These are phyloP conservation scores for Hesperia comma DNA, from an alignment of 2,888 invertebrate species.

Conservation along the genomic window DNA sequence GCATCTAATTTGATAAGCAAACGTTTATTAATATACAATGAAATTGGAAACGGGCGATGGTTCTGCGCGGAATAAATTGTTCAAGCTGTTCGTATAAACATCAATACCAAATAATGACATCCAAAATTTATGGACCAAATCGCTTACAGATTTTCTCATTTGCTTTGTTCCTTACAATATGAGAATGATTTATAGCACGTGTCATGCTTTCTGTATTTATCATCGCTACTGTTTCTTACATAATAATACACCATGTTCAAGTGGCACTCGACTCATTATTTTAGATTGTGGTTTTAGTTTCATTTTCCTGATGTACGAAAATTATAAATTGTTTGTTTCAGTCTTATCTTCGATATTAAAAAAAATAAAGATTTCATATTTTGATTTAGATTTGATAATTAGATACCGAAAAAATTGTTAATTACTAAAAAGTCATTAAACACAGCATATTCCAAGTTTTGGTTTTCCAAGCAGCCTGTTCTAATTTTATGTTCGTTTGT, in stretches of 20 bases:
- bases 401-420: too few relatives aligned
- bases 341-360: too few relatives aligned
- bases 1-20: slow-evolving; percentile 12
- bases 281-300: too few relatives aligned
- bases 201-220: slow-evolving; percentile 33
- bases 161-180: slow-evolving; percentile 37
- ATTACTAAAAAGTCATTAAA: too few relatives aligned
- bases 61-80: slow-evolving; percentile 11
- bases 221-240: slow-evolving; percentile 29
- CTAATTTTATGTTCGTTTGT: too few relatives aligned
- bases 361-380: too few relatives aligned
- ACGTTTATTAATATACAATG: slow-evolving; percentile 14
- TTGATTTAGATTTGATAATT: too few relatives aligned
- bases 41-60: slow-evolving; percentile 18
- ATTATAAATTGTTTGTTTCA: too few relatives aligned
- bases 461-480: too few relatives aligned
- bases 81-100: slow-evolving; percentile 13
- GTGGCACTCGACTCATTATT: slow-evolving; percentile 22
- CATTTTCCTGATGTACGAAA: too few relatives aligned
- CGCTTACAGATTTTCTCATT: slow-evolving; percentile 36
- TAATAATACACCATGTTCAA: slow-evolving; percentile 32
- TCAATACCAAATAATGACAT: slow-evolving; percentile 25
- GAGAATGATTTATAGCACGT: slow-evolving; percentile 33
- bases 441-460: too few relatives aligned
- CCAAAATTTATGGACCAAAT: slow-evolving; percentile 34